Evolutionary conservation across 2,797 vertebrate genomes (phyloP).

Genomic region (Merluccius polli): DNA sequence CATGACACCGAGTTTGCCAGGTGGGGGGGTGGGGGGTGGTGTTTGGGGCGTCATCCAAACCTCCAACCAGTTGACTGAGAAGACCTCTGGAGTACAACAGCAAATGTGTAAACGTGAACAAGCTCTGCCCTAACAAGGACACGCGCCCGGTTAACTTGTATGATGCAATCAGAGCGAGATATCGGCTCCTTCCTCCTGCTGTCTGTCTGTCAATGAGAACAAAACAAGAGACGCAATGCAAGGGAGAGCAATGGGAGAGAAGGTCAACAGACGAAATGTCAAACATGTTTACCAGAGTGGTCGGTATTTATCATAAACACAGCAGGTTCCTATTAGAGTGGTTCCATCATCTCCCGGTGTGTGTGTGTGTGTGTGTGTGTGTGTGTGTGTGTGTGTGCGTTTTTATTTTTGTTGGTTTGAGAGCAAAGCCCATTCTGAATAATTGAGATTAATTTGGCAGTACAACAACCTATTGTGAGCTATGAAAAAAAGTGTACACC

Average conservation of each 20-base stretch:
- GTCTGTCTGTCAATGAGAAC: conserved; percentile 66
- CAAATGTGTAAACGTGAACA: conserved; percentile 51
- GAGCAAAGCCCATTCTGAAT: conserved; percentile 8
- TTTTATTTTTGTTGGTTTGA: neutral
- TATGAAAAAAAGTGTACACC: neutral
- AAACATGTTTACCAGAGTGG: conserved; percentile 68
- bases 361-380: conserved; percentile 3
- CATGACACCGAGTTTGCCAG: too few relatives aligned
- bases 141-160: conserved; percentile 53
- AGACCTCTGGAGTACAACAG: too few relatives aligned
- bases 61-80: too few relatives aligned
- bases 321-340: conserved; percentile 42
- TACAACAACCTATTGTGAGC: conserved; percentile 1
- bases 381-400: neutral
- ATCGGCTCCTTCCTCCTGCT: conserved; percentile 36
- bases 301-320: conserved; percentile 64
- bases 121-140: conserved; percentile 57
- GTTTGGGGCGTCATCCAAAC: too few relatives aligned
- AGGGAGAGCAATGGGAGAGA: conserved; percentile 39
- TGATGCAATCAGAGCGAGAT: conserved; percentile 55
- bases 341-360: conserved; percentile 14
- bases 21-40: too few relatives aligned
- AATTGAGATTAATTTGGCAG: conserved; percentile 66
- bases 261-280: conserved; percentile 73
- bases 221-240: conserved; percentile 56